Base-by-base conservation (phyloP, 1,140 invertebrate genomes). In the Lamellibrachia luymesi region DNA sequence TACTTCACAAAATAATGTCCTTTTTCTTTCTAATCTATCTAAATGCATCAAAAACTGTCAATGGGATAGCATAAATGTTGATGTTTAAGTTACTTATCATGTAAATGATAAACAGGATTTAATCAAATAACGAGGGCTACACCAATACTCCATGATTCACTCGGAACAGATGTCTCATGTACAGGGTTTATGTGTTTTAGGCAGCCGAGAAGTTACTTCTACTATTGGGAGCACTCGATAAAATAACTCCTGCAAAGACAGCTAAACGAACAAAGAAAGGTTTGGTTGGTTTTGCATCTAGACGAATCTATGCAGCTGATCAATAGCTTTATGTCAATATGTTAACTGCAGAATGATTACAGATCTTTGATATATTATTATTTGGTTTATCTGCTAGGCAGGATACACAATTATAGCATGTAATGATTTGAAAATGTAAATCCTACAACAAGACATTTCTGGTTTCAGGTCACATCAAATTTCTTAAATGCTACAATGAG, bases 131-230 rank as follows among this genome's bases (percentile, higher is more conserved):
- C 13, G 52, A 38, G 52, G 25, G 17, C 64, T 80, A 22, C 17
- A 80, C 17, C 25, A 8, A 10, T 22, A 80, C 2, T 80, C 6
- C 64, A 80, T 2, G 2, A 22, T 17, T 80, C 64, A 10, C 64
- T 80, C 2, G 7, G 25, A 80, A 80, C 64, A 80, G 0, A 80
- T 22, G 64, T 80, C 8, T 80, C 64, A 80, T 22, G 25, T 80
- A 80, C 17, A 80, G 25, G 1, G 64, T 80, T 17, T 80, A 6
- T 80, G 17, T 80, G 17, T 22, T 80, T 10, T 80, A 93, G 64
- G 17, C 93, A 17, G 94, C 94, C 2, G 94, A 94, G 91, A 92
- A 92, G 27, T 56, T 94, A 6, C 51, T 94, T 0, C 8, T 93
- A 7, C 92, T 92, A 91, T 89, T 94, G 27, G 92, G 92, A 50